These are phyloP conservation scores for Peromyscus eremicus DNA, from an alignment of 2,797 vertebrate species.

Conservation along the genomic window DNA sequence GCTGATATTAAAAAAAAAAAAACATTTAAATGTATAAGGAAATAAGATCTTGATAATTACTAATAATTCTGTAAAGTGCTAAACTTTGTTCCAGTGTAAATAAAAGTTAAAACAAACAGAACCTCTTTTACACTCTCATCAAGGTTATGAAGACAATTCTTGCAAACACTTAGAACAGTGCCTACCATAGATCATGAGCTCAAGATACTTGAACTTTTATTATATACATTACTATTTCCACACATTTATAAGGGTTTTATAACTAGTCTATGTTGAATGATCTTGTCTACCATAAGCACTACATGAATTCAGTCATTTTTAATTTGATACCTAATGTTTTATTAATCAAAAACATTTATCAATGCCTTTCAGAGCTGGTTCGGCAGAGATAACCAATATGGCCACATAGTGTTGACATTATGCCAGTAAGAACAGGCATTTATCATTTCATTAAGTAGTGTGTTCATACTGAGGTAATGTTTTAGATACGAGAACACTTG, in stretches of 20 bases:
- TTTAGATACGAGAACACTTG: neutral
- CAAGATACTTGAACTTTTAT: constrained; percentile 40
- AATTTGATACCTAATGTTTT: constrained; percentile 69
- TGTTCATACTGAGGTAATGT: neutral
- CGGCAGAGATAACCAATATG: constrained; percentile 40
- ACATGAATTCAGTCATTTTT: constrained; percentile 77
- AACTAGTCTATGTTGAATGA: constrained; percentile 25
- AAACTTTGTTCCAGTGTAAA: neutral
- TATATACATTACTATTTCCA: neutral
- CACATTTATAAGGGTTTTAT: neutral
- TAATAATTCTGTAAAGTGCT: neutral
- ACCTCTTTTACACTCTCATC: neutral
- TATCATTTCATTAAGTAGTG: neutral
- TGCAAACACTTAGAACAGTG: neutral
- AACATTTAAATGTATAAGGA: neutral
- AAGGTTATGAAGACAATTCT: neutral
- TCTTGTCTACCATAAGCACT: constrained; percentile 59
- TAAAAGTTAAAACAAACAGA: neutral
- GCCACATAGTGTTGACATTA: neutral
- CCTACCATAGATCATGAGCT: neutral
- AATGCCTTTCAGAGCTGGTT: constrained; percentile 52
- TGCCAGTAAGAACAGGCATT: neutral
- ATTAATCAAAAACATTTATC: constrained; percentile 78
- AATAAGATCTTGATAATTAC: neutral
- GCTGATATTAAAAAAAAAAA: neutral